A percentile compares a stretch with the other conserved stretches of the same genome.
phyloP scores from a whole-genome alignment of 2,888 invertebrate species.

The Plusia festucae region DNA sequence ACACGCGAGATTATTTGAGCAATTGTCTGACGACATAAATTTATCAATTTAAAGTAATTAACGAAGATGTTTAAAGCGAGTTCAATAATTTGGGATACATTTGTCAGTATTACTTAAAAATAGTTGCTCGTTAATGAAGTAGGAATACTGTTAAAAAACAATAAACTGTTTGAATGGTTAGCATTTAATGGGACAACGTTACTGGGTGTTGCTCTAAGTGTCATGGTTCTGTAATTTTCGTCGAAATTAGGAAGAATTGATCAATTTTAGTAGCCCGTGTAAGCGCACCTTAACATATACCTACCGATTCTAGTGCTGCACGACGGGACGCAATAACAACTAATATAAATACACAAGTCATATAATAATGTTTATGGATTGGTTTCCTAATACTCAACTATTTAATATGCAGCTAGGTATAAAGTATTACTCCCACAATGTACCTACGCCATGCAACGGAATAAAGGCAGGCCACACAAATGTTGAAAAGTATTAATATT shows the following conservation, averaged over 20 bases:
- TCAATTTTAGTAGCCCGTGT: background rate
- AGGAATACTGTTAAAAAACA: too few species aligned
- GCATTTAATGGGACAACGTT: too few species aligned
- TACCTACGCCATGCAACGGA: background rate
- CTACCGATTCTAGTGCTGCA: background rate
- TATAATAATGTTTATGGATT: slow-evolving; percentile 3
- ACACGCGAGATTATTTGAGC: too few species aligned
- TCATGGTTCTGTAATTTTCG: too few species aligned
- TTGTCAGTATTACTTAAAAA: too few species aligned
- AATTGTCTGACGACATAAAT: too few species aligned
- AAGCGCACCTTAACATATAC: background rate
- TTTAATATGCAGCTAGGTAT: background rate
- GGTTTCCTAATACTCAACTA: background rate
- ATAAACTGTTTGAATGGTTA: too few species aligned
- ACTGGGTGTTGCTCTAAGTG: too few species aligned
- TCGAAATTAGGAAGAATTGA: background rate
- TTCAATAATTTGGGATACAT: too few species aligned
- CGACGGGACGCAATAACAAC: background rate
- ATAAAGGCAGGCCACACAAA: background rate
- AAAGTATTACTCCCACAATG: background rate
- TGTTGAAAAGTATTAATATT: background rate
- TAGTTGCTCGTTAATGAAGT: too few species aligned
- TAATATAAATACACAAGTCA: background rate
- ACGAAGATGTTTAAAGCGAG: too few species aligned
- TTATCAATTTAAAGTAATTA: too few species aligned